These are phyloP conservation scores for Himalopsyche tibetana DNA, from an alignment of 2,888 invertebrate genomes.

Conservation along the genomic window DNA sequence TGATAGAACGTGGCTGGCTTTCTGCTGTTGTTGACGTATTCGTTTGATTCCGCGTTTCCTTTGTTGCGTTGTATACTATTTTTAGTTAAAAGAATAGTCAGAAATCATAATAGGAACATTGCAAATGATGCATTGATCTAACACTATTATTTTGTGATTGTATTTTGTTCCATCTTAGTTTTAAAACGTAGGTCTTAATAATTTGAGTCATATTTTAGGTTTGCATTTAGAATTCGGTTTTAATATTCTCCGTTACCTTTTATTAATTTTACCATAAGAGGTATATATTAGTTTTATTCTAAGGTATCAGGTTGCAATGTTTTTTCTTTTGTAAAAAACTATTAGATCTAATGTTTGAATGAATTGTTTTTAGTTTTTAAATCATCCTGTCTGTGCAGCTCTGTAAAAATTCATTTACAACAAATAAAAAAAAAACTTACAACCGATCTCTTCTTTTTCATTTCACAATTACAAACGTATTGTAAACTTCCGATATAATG, in stretches of 20 bases:
- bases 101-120: slow-evolving; percentile 9
- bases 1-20: too few relatives aligned
- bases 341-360: neutral
- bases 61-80: neutral
- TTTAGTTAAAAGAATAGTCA: slow-evolving; percentile 19
- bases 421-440: too few relatives aligned
- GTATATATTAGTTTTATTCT: slow-evolving; percentile 1
- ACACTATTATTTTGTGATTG: slow-evolving; percentile 51
- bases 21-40: too few relatives aligned
- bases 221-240: slow-evolving; percentile 3
- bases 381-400: too few relatives aligned
- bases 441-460: too few relatives aligned
- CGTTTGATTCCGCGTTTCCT: neutral
- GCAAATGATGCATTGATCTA: slow-evolving; percentile 36
- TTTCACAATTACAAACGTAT: too few relatives aligned
- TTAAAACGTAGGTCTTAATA: slow-evolving; percentile 41
- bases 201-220: slow-evolving; percentile 55
- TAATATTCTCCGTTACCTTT: slow-evolving; percentile 1
- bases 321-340: neutral
- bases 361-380: slow-evolving; percentile 18
- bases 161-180: slow-evolving; percentile 53
- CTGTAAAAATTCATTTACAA: too few relatives aligned
- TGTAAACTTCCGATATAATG: too few relatives aligned
- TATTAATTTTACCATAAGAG: neutral
- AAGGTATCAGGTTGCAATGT: neutral